Conservation (phyloP, 2,888 invertebrate species). For the Cantharis rustica region DNA sequence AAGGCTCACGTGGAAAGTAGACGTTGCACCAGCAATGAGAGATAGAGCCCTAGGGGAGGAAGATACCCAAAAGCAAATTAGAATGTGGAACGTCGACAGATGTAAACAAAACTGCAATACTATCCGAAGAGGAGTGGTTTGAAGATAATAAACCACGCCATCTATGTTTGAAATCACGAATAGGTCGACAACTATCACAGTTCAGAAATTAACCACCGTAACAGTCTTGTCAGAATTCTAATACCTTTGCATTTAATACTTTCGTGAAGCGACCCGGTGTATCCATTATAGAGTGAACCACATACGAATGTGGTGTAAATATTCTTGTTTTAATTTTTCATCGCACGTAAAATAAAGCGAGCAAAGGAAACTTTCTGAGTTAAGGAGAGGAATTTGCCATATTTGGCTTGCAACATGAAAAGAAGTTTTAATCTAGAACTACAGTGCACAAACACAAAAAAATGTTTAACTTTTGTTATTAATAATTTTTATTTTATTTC, state of each 20-base stretch:
- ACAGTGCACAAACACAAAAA: not conserved
- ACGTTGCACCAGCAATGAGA: too few species aligned
- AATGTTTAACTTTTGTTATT: not conserved
- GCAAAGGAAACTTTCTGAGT: not conserved
- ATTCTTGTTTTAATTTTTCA: rapidly evolving
- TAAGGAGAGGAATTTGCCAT: not conserved
- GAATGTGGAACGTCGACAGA: too few species aligned
- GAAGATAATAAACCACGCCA: too few species aligned
- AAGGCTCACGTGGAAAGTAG: too few species aligned
- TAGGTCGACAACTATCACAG: too few species aligned
- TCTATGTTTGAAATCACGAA: too few species aligned
- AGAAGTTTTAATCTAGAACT: not conserved
- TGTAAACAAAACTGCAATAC: too few species aligned
- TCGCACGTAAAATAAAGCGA: not conserved
- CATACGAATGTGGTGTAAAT: not conserved
- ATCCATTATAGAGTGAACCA: not conserved
- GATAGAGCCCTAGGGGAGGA: too few species aligned
- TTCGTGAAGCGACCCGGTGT: not conserved
- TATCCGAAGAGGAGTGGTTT: too few species aligned
- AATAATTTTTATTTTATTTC: not conserved
- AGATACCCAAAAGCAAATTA: too few species aligned
- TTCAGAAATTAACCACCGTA: too few species aligned
- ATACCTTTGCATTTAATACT: not conserved
- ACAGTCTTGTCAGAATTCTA: not conserved
- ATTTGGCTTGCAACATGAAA: not conserved